phyloP scores from a whole-genome alignment of 2,888 invertebrate genomes.

The Callosobruchus maculatus region DNA sequence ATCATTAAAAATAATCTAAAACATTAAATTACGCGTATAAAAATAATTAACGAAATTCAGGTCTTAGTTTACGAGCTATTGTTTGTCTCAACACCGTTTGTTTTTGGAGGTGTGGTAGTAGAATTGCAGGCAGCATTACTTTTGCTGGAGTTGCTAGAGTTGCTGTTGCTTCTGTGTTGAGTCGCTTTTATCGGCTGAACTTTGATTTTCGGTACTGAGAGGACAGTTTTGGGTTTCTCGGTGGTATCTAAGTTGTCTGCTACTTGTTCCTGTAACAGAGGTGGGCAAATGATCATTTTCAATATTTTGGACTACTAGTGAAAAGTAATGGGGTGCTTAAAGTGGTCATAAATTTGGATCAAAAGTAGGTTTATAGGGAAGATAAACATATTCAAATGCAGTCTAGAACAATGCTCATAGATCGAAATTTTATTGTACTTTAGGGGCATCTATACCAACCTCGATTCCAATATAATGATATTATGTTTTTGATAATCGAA shows the following conservation, averaged over 20 bases:
- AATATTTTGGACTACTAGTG: too few species aligned
- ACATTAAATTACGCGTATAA: background rate
- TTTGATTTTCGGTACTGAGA: conserved; percentile 35
- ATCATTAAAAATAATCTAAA: background rate
- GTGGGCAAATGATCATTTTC: too few species aligned
- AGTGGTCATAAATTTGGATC: too few species aligned
- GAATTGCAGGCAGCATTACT: background rate
- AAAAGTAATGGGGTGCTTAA: too few species aligned
- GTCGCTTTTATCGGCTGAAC: conserved; percentile 33
- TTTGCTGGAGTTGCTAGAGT: conserved; percentile 8
- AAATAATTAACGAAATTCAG: background rate
- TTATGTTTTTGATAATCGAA: too few species aligned
- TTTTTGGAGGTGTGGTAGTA: background rate
- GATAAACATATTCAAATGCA: too few species aligned
- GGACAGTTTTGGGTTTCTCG: conserved; percentile 27
- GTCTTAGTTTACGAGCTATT: background rate
- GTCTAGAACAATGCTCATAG: too few species aligned
- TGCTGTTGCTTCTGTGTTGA: conserved; percentile 14
- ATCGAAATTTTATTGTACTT: too few species aligned
- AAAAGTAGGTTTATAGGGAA: too few species aligned
- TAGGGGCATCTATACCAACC: too few species aligned
- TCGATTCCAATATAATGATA: too few species aligned
- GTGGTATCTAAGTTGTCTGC: conserved; percentile 28
- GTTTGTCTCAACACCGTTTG: background rate
- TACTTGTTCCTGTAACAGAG: conserved; percentile 35